Base-by-base conservation (phyloP, 2,113 vertebrate species). In the Aleadryas rufinucha region DNA sequence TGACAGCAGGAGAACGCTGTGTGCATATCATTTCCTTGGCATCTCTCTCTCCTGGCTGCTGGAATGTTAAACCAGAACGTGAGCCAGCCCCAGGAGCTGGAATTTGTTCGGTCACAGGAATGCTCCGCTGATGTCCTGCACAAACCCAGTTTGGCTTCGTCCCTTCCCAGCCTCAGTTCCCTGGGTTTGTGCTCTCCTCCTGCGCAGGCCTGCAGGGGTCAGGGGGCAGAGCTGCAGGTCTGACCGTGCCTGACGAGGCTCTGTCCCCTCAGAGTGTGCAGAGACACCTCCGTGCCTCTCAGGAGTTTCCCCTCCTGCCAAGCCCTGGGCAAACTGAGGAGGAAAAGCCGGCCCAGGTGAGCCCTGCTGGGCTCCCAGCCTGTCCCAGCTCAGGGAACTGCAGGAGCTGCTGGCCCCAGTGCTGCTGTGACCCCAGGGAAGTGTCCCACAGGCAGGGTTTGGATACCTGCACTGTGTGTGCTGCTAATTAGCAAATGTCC, bases 401-500 rank as follows among this genome's bases (percentile, higher is more conserved):
- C 80, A 35, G 45, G 28, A 74, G 61, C 86, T 71, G 64, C 83
- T 28, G 37, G n/a, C 27, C 72, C 28, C 70, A 9, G 2, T 8
- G 57, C 4, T 4, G 0, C 19, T 41, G 33, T 8, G 42, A 2
- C 9, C 47, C 1, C 0, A 9, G 59, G 60, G 45, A 24, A 3
- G 16, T 0, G 71, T 28, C 50, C 76, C 30, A 1, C 0, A 21
- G 47, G 9, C 59, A 27, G 4, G 11, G 0, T 0, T 35, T 35
- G 20, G 47, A 57, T 57, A 10, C 22, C 49, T 20, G 35, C 39
- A 7, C 1, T 17, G 7, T 39, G 22, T 11, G 33, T 61, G 39
- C 50, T 83, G 49, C 39, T 37, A 2, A 16, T 13, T 31, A 39
- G n/a, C 31, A 60, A 61, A n/a, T 19, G 88, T 35, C 71, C 60